Base-by-base conservation (phyloP, 92 coral and sea anemone genomes). In the Porites rus region DNA sequence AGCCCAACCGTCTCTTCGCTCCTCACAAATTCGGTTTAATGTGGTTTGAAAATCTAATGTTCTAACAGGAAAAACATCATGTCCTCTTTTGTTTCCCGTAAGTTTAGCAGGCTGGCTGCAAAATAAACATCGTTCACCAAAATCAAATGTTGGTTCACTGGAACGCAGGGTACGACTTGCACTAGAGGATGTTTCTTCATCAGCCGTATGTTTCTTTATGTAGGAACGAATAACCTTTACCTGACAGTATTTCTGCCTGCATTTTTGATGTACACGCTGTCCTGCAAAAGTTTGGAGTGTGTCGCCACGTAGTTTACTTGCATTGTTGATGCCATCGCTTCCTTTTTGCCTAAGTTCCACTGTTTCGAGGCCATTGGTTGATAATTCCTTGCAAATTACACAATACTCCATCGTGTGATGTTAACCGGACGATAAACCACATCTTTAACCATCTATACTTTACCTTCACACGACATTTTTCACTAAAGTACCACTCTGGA, bases 51-150 rank as follows among this genome's bases (percentile, higher is more conserved):
- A 25, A 58, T 74, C 78, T 74, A 58, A 43, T 7, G 78, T 50
- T 24, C 78, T 74, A 58, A 74, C 58, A 19, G 17, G 78, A 74
- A 74, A 43, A 7, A 28, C 58, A 74, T 74, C 56, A 25, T 14
- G 21, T 51, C 58, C 58, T 25, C n/a, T 38, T 74, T 25, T 25
- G 28, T 25, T 25, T 25, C 28, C 28, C 28, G 28, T 25, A 25
- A 25, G 16, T 51, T 51, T 21, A 18, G 63, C 79, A 8, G 79
- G 79, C 63, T 25, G 78, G 61, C 78, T 74, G 56, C 60, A 74
- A 74, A 74, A 75, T 24, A 51, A 8, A 75, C 31, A 75, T 51
- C 21, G 79, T 60, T 75, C 62, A 75, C 6, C 20, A 50, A 51
- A 17, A 16, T 51, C 31, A 75, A 51, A 75, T 11, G 16, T 12